phyloP scores from a whole-genome alignment of 2,113 vertebrate genomes.

The Syrmaticus mikado region DNA sequence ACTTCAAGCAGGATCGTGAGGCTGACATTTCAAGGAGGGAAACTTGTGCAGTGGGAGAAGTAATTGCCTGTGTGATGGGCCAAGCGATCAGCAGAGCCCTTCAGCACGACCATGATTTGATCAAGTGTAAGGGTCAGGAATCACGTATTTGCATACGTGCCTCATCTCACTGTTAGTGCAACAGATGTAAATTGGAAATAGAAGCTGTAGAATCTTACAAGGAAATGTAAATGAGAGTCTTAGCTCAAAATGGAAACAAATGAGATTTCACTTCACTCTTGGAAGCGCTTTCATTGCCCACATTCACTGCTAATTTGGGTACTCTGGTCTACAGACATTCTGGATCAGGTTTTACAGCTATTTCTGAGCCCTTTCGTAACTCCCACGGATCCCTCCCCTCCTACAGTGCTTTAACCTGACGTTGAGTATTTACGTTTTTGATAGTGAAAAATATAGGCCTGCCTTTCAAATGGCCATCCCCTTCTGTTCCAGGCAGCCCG shows the following conservation, averaged over 20 bases:
- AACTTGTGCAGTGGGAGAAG: not conserved
- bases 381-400: not conserved
- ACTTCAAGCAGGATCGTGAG: not conserved
- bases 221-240: not conserved
- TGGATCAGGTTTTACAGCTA: not conserved
- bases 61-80: not conserved
- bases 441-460: not conserved
- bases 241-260: not conserved
- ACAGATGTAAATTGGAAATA: not conserved
- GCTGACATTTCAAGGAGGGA: not conserved
- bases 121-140: not conserved
- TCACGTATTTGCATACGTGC: not conserved
- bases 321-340: not conserved
- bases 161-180: not conserved
- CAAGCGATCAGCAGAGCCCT: not conserved
- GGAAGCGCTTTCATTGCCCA: not conserved
- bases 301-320: not conserved
- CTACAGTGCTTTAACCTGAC: not conserved
- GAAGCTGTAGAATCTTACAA: not conserved
- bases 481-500: not conserved
- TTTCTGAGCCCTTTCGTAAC: not conserved
- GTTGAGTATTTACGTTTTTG: not conserved
- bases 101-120: not conserved
- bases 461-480: not conserved
- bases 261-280: fast-evolving